Conservation (phyloP, 2,113 vertebrate species). For the Leptobrachium leishanense region DNA sequence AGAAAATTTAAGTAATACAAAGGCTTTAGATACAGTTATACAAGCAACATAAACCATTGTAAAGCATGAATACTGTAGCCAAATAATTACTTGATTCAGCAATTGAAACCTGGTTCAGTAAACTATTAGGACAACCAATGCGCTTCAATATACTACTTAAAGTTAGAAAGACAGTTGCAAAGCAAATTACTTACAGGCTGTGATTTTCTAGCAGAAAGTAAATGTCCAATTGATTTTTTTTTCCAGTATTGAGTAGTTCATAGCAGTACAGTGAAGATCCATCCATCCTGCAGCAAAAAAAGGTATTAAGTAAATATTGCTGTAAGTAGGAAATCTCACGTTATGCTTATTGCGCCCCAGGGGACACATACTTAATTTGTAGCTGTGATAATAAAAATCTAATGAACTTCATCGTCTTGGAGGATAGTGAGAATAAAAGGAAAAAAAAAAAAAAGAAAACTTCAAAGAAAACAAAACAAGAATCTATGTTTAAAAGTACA, state of each 20-base stretch:
- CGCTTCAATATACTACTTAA: constrained; percentile 59
- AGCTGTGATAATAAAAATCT: constrained; percentile 85
- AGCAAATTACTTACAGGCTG: constrained; percentile 9
- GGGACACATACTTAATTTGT: constrained; percentile 86
- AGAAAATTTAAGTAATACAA: too few relatives aligned
- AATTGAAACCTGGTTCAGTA: too few relatives aligned
- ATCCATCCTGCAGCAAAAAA: constrained; percentile 61
- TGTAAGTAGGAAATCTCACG: constrained; percentile 78
- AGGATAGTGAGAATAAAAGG: constrained; percentile 67
- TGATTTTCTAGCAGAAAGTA: constrained; percentile 29
- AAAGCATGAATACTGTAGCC: too few relatives aligned
- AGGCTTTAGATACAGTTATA: too few relatives aligned
- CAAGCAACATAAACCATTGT: too few relatives aligned
- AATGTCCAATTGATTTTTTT: constrained; percentile 55
- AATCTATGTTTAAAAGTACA: constrained; percentile 83
- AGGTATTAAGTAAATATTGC: constrained; percentile 78
- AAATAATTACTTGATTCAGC: too few relatives aligned
- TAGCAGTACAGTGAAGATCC: constrained; percentile 22
- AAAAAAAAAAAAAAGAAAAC: constrained; percentile 74
- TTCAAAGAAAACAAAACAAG: constrained; percentile 90
- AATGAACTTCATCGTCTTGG: constrained; percentile 80
- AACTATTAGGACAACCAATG: too few relatives aligned
- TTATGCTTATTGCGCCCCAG: constrained; percentile 79
- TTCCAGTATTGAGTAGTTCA: constrained; percentile 56
- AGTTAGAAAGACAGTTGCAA: constrained; percentile 56